A percentile compares a stretch with the other conserved stretches of the same genome.
phyloP scores from a whole-genome alignment of 2,888 invertebrate species.

The Synergus laeviventris region DNA sequence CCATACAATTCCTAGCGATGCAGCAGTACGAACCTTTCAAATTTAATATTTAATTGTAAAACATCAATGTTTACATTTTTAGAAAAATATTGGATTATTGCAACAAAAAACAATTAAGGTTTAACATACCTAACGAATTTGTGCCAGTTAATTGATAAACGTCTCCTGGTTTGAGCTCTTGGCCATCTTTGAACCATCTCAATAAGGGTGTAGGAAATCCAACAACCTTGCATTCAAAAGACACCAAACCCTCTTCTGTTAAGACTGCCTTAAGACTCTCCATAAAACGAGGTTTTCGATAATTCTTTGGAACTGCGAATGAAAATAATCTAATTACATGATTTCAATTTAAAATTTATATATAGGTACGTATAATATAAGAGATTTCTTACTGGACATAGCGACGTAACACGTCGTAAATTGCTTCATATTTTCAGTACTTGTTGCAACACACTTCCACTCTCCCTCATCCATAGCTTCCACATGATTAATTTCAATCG shows the following conservation, averaged over 20 bases:
- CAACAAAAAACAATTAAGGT: conserved; percentile 8
- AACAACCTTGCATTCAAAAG: conserved; percentile 95
- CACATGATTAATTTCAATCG: conserved; percentile 85
- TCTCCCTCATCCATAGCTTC: conserved; percentile 91
- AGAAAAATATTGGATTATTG: not conserved
- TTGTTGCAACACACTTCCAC: conserved; percentile 93
- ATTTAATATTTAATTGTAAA: conserved; percentile 3
- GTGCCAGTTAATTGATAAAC: conserved; percentile 94
- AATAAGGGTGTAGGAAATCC: conserved; percentile 92
- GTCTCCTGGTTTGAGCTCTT: conserved; percentile 93
- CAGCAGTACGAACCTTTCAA: conserved; percentile 88
- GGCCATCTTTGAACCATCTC: conserved; percentile 95
- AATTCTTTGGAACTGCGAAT: conserved; percentile 91
- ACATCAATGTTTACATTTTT: not conserved
- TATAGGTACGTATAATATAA: too few relatives aligned
- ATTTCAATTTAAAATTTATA: too few relatives aligned
- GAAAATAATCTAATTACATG: too few relatives aligned
- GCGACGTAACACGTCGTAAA: conserved; percentile 85
- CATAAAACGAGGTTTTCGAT: conserved; percentile 92
- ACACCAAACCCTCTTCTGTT: conserved; percentile 93
- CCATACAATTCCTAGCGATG: conserved; percentile 93
- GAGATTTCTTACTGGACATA: conserved; percentile 83
- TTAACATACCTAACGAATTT: conserved; percentile 83
- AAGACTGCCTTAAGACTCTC: conserved; percentile 92
- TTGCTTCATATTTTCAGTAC: conserved; percentile 85